Evolutionary conservation across 2,797 vertebrate species (phyloP), one percentile per base, ranked within the genome.

Genomic region (Labeo calbasu): DNA sequence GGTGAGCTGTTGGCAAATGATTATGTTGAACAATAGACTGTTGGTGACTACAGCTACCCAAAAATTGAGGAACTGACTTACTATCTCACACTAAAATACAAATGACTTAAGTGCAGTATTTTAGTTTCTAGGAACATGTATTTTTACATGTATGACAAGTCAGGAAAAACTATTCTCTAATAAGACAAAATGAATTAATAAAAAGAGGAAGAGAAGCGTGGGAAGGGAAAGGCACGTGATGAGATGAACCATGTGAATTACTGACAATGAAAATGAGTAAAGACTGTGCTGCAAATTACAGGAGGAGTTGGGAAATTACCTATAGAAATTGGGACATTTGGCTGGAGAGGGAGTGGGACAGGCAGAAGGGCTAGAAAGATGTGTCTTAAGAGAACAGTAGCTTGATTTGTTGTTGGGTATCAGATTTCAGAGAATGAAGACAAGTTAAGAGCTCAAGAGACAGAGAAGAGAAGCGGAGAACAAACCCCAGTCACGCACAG

Each of bases 21-120:
- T 92, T 86, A 89, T 89, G 4, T 15, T 83, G 72, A 88, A 95
- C 93, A 94, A 94, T 91, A 88, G 88, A 85, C 90, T 85, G 89
- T 91, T 17, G 71, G 51, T 70, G 71, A 32, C 50, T 50, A 40
- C n/a, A 63, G 2, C 59, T 14, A 63, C n/a, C 68, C 19, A 66
- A 73, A 69, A 36, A 66, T 4, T 13, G 19, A 79, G 8, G 25
- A 51, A 51, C 23, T 36, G 32, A 65, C 57, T 73, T 3, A 5
- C 14, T 66, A n/a, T 79, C 15, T 53, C 51, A 63, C 43, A 48
- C 15, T 21, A 28, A 2, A 63, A 5, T 57, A 13, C 28, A 21
- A 32, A 32, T 32, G 28, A 50, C 28, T 14, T 1, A 14, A 48
- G 11, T 14, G 2, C 0, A 12, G 21, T 53, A 65, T 75, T 65